Percentiles rank a stretch among this genome's conserved stretches.
Conservation (phyloP, 2,113 vertebrate species). For the Micronycteris hirsuta region DNA sequence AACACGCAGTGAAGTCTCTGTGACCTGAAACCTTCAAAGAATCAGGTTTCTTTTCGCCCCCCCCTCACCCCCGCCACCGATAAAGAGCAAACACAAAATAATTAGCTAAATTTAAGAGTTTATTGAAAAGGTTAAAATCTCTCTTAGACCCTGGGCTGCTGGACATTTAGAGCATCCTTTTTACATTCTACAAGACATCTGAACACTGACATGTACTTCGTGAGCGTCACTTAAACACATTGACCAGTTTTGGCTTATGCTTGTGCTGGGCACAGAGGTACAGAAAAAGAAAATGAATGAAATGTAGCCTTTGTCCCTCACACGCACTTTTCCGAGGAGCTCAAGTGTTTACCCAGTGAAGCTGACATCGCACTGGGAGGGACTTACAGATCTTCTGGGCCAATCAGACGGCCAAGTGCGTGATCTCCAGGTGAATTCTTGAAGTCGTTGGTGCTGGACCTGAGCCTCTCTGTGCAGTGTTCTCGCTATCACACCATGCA, state of each 20-base stretch:
- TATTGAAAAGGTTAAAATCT: background rate
- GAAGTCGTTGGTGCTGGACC: background rate
- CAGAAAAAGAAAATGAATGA: background rate
- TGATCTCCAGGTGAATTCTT: background rate
- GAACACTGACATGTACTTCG: rapidly evolving
- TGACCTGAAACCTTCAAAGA: background rate
- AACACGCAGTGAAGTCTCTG: background rate
- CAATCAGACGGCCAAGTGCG: rapidly evolving
- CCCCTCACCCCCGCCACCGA: no score
- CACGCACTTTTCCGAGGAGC: background rate
- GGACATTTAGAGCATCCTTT: background rate
- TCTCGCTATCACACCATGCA: background rate
- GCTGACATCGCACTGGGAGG: background rate
- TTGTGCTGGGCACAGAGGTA: no score
- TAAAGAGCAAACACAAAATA: background rate
- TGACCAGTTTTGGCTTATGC: no score
- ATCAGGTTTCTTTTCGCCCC: background rate
- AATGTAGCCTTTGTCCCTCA: rapidly evolving
- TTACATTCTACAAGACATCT: background rate
- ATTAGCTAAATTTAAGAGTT: background rate
- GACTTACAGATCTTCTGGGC: background rate
- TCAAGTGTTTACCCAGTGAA: background rate
- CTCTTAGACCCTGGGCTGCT: background rate
- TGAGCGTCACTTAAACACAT: background rate
- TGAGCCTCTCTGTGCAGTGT: background rate